These are phyloP conservation scores for Phocides pigmalion DNA, from an alignment of 1,140 invertebrate species.

Conservation along the genomic window DNA sequence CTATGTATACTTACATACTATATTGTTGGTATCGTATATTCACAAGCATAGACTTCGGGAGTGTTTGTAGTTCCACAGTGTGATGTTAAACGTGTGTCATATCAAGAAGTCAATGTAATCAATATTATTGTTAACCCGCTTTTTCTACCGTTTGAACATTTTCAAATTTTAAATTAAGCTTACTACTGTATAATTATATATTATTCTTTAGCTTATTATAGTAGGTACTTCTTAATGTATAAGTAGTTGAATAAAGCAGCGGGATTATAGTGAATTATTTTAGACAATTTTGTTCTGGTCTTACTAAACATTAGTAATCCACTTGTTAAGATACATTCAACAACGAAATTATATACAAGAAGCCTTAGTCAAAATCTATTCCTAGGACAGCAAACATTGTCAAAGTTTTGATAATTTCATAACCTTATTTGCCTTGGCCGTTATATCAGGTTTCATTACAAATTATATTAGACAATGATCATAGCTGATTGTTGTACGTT, in stretches of 20 bases:
- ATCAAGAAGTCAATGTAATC: constrained; percentile 20
- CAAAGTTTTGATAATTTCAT: constrained; percentile 11
- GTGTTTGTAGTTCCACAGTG: constrained; percentile 8
- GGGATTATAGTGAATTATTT: constrained; percentile 26
- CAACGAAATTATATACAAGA: constrained; percentile 67
- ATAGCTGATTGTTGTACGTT: constrained; percentile 1
- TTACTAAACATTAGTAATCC: constrained; percentile 41
- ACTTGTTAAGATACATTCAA: constrained; percentile 70
- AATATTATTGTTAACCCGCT: constrained; percentile 29
- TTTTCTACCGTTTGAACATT: constrained; percentile 25
- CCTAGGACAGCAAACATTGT: constrained; percentile 2
- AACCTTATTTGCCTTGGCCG: constrained; percentile 15
- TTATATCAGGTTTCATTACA: constrained; percentile 13
- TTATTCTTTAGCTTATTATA: constrained; percentile 33
- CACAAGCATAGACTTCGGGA: constrained; percentile 1
- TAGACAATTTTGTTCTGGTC: constrained; percentile 12
- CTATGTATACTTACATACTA: neutral
- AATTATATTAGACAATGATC: too few species aligned
- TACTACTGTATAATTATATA: constrained; percentile 19
- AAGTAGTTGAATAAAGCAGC: constrained; percentile 36
- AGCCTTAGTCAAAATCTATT: constrained; percentile 12
- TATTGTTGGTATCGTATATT: constrained; percentile 4
- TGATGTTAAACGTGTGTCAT: neutral
- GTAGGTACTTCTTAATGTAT: constrained; percentile 22
- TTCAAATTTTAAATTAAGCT: constrained; percentile 29